Percentiles rank a stretch among this genome's conserved stretches.
Conservation (phyloP, 2,113 vertebrate genomes). For the Ptychochromis oligacanthus region DNA sequence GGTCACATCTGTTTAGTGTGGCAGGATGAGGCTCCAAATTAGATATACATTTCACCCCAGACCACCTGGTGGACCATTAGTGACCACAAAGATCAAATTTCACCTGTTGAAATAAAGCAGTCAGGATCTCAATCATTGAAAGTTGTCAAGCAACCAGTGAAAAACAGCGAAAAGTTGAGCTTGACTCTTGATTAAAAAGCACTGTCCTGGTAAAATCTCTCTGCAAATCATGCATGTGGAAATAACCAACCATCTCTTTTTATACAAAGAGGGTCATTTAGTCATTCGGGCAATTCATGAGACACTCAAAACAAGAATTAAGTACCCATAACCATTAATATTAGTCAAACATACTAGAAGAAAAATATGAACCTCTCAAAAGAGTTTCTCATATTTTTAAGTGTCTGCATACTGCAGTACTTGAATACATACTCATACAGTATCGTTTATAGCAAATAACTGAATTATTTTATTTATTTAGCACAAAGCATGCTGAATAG, state of each 20-base stretch:
- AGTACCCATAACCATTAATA: constrained; percentile 62
- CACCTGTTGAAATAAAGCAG: constrained; percentile 21
- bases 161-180: constrained; percentile 23
- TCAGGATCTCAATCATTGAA: constrained; percentile 23
- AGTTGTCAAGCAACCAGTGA: constrained; percentile 23
- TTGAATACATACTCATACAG: constrained; percentile 84
- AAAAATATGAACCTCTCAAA: constrained; percentile 75
- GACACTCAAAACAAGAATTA: constrained; percentile 68
- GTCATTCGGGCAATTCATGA: constrained; percentile 67
- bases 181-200: constrained; percentile 16
- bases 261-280: constrained; percentile 65
- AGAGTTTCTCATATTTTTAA: constrained; percentile 76
- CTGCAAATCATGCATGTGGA: constrained; percentile 57
- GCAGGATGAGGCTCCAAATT: not conserved
- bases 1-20: constrained; percentile 3
- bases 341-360: constrained; percentile 71
- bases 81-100: not conserved
- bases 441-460: constrained; percentile 84
- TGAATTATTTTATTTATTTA: constrained; percentile 83
- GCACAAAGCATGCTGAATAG: constrained; percentile 85
- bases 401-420: constrained; percentile 85
- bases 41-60: not conserved
- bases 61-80: not conserved
- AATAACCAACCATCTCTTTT: constrained; percentile 57
- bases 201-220: constrained; percentile 35